A percentile compares a stretch with the other conserved stretches of the same genome.
These are phyloP conservation scores for Vicugna pacos DNA, from an alignment of 2,113 vertebrate genomes.

Conservation along the genomic window DNA sequence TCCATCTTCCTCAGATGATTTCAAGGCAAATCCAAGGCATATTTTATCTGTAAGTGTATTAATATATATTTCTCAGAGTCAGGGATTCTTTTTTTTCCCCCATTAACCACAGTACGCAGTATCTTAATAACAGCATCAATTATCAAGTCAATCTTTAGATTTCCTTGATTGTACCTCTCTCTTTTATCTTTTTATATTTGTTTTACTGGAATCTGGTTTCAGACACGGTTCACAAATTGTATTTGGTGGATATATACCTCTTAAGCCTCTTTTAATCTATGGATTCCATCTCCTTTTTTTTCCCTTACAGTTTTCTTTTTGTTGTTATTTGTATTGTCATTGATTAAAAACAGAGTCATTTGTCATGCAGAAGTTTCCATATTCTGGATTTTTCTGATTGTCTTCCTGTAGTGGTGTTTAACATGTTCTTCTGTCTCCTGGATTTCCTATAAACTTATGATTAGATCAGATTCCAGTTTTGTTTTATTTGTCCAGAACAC, in stretches of 20 bases:
- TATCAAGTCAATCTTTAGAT: conserved; percentile 8
- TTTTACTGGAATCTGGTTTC: conserved; percentile 32
- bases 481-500: neutral
- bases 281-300: neutral
- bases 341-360: neutral
- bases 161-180: neutral
- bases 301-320: neutral
- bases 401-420: neutral
- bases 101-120: neutral
- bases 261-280: conserved; percentile 7
- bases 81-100: neutral
- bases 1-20: neutral
- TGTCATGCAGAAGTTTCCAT: neutral
- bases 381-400: conserved; percentile 19
- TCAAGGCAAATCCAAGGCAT: neutral
- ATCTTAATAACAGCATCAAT: neutral
- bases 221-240: neutral
- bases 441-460: neutral
- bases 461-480: conserved; percentile 9
- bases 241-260: neutral
- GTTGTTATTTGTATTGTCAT: conserved; percentile 19
- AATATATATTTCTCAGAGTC: neutral
- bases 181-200: neutral
- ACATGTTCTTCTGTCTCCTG: neutral
- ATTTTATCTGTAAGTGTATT: conserved; percentile 18